Base-by-base conservation (phyloP, 2,113 vertebrate species). In the Melanotaenia duboulayi region DNA sequence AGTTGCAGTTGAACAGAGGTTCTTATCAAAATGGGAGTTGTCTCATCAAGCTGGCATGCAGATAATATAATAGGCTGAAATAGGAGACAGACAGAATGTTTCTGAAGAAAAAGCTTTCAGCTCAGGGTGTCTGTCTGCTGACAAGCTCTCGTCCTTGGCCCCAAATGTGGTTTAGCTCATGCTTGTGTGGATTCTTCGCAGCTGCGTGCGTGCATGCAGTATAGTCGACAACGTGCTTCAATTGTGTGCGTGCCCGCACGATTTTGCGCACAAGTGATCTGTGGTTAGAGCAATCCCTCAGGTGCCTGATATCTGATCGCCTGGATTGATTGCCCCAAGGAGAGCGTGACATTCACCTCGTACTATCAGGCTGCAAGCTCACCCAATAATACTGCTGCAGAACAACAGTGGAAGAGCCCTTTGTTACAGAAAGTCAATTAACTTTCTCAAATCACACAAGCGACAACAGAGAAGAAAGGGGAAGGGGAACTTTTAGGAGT, bases 281-380 rank as follows among this genome's bases (percentile, higher is more conserved):
- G 63, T 56, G 72, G 66, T 83, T 68, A 14, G 73, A 76, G 85
- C 82, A 60, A 64, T 90, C 89, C 90, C 90, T 87, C 86, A 87
- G 87, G 87, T 88, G 90, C 85, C 88, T 73, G 90, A 90, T 92
- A 93, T 93, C 91, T 86, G 92, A 94, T 93, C 81, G 82, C 67
- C 51, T 57, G 16, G 76, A 93, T 93, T 90, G 93, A 94, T 92
- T 74, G 32, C 65, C 81, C 87, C 90, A 94, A 92, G 92, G 91
- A 92, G 86, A 93, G 82, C 55, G 55, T 90, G 92, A 92, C 93
- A 84, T 94, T 93, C 91, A 91, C 83, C 85, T 84, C 10, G 48
- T 68, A 56, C 65, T 75, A 78, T 80, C 72, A 52, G 58, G 73
- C 72, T 51, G 44, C 64, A 35, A 52, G 82, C 77, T 76, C 66